Base-by-base conservation (phyloP, 2,113 vertebrate genomes). In the Otis tarda region DNA sequence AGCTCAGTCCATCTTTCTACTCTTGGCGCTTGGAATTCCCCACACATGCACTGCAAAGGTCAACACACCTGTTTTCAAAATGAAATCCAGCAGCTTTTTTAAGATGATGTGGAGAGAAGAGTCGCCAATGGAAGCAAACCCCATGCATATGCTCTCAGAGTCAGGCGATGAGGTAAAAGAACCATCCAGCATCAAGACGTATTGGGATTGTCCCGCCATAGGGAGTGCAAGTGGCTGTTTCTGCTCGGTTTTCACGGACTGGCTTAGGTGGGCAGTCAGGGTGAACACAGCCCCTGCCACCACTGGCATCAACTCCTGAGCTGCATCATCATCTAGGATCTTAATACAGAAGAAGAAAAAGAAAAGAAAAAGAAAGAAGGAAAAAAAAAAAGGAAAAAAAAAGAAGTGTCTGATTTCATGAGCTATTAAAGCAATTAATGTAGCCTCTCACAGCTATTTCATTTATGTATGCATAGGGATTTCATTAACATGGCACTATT, bases 211-310 rank as follows among this genome's bases (percentile, higher is more conserved):
- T 74, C 93, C 94, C 0, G 83, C 63, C 55, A 96, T 1, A 4
- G 90, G 57, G 30, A 96, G 69, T 5, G 70, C 92, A 53, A 98
- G 56, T 0, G 98, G 98, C 87, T 99, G 99, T 96, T 99, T 99
- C 98, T 99, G 99, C 80, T 99, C 99, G 0, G 99, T 99, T 92
- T 99, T 98, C 37, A 99, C 98, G 0, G 99, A 99, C 69, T 99
- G 99, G 97, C 99, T 99, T 53, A 99, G 98, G 88, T 99, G 99
- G 59, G 99, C 99, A 0, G 99, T 99, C 89, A 99, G 97, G 4
- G 99, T 99, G 96, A 99, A 99, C 91, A 99, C 99, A 2, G 99
- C 99, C 18, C 99, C 99, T 0, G 99, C 99, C 21, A 99, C 99
- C 31, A 99, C 98, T 0, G 99, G 99, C 99, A 99, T 99, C 94